A percentile compares a stretch with the other conserved stretches of the same genome.
These are phyloP conservation scores for Glossosoma conforme DNA, from an alignment of 1,140 invertebrate genomes.

Conservation along the genomic window DNA sequence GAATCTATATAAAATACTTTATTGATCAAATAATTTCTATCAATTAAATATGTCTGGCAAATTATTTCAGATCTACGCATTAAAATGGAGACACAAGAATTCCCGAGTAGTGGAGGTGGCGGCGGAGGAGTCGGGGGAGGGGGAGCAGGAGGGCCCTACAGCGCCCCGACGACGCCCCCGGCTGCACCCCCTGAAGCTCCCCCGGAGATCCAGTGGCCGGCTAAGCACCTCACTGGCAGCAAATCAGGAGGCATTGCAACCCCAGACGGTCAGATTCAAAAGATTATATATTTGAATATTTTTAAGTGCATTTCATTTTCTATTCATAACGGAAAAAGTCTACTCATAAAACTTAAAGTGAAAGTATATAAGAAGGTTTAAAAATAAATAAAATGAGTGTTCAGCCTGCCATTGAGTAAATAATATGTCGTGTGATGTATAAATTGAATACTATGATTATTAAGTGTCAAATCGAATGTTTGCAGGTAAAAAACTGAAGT, in stretches of 20 bases:
- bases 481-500: conserved; percentile 83
- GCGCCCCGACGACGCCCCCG: conserved; percentile 38
- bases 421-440: too few relatives aligned
- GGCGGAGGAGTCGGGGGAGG: conserved; percentile 48
- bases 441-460: too few relatives aligned
- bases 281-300: too few relatives aligned
- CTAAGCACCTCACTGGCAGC: conserved; percentile 46
- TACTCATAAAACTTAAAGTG: background rate
- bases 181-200: conserved; percentile 32
- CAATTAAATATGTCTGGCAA: background rate
- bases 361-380: background rate
- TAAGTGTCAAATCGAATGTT: too few relatives aligned
- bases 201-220: conserved; percentile 42
- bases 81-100: conserved; percentile 53
- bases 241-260: conserved; percentile 51
- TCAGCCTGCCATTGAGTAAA: too few relatives aligned
- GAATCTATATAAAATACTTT: background rate
- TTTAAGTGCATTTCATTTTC: background rate
- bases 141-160: conserved; percentile 38
- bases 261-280: conserved; percentile 46
- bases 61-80: conserved; percentile 51
- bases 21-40: background rate
- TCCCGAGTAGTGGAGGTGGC: conserved; percentile 46
- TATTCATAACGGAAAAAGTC: background rate
- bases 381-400: background rate